Base-by-base conservation (phyloP, 2,888 invertebrate species). In the Carpatolechia fugitivella region DNA sequence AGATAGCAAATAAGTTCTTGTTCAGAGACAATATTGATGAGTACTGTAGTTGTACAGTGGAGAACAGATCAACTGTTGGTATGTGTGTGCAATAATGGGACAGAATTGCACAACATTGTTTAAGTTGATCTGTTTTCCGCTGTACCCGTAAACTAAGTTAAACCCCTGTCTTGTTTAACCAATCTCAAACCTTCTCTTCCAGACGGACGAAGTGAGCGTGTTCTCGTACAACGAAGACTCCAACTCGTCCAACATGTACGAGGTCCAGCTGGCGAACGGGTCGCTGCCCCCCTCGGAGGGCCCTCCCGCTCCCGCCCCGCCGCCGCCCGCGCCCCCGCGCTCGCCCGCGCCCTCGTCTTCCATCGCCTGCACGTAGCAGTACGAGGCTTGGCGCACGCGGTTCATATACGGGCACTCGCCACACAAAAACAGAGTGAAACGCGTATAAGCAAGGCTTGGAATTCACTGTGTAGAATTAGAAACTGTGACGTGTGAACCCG, bases 161-260 rank as follows among this genome's bases (percentile, higher is more conserved):
- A n/a, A n/a, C n/a, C n/a, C n/a, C n/a, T n/a, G n/a, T n/a, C n/a
- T n/a, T n/a, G n/a, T n/a, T n/a, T n/a, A n/a, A n/a, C n/a, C n/a
- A n/a, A n/a, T n/a, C n/a, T n/a, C n/a, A n/a, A n/a, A n/a, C n/a
- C n/a, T n/a, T n/a, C n/a, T 11, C 4, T 41, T 41, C 11, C 85
- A 90, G 89, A 78, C 80, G 46, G 90, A 90, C 18, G 89, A 90
- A 65, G 83, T 83, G 1, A 83, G 78, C 72, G 58, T 87, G 24
- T 67, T 90, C 0, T 85, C 86, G 0, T 87, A 76, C 82, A 90
- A 88, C 62, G 90, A 90, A 10, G 89, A 90, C 69, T 90, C 90
- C 1, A 89, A 90, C 71, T 88, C 89, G 0, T 87, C 88, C 0
- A 84, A 85, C 66, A 60, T 88, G 62, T 86, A 77, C 64, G 88